Evolutionary conservation across 1,140 invertebrate species (phyloP).

Genomic region (Temnothorax longispinosus): DNA sequence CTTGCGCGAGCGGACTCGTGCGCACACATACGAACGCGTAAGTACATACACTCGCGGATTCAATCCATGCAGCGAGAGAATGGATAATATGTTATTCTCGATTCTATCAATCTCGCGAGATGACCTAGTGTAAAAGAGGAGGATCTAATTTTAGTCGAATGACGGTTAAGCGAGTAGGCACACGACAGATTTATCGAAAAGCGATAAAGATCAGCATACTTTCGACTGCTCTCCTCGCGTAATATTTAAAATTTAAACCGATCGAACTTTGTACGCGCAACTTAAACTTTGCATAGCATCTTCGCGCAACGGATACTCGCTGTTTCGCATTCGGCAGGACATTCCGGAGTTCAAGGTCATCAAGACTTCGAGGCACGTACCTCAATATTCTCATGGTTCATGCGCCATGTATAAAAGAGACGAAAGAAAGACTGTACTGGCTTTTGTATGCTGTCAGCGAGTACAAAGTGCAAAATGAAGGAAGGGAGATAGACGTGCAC

Average conservation of each 20-base stretch:
- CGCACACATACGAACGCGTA: neutral
- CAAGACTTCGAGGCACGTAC: slow-evolving; percentile 63
- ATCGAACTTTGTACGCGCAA: too few relatives aligned
- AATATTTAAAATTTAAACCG: slow-evolving; percentile 3
- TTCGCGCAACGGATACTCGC: neutral
- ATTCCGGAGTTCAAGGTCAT: slow-evolving; percentile 55
- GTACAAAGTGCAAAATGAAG: slow-evolving; percentile 71
- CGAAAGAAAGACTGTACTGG: slow-evolving; percentile 69
- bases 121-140: slow-evolving; percentile 52
- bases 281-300: neutral
- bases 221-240: neutral
- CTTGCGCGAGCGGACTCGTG: slow-evolving; percentile 16
- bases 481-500: slow-evolving; percentile 38
- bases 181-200: slow-evolving; percentile 27
- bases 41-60: slow-evolving; percentile 44
- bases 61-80: slow-evolving; percentile 33
- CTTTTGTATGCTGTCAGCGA: slow-evolving; percentile 70
- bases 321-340: slow-evolving; percentile 17
- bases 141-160: slow-evolving; percentile 49
- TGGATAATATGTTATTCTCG: slow-evolving; percentile 61
- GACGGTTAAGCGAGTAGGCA: neutral
- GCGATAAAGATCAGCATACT: slow-evolving; percentile 21
- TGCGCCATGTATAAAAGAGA: slow-evolving; percentile 58
- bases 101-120: slow-evolving; percentile 14
- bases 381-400: slow-evolving; percentile 65